A percentile compares a stretch with the other conserved stretches of the same genome.
Evolutionary conservation across 2,797 vertebrate species (phyloP).

Genomic region (Sternotherus odoratus): DNA sequence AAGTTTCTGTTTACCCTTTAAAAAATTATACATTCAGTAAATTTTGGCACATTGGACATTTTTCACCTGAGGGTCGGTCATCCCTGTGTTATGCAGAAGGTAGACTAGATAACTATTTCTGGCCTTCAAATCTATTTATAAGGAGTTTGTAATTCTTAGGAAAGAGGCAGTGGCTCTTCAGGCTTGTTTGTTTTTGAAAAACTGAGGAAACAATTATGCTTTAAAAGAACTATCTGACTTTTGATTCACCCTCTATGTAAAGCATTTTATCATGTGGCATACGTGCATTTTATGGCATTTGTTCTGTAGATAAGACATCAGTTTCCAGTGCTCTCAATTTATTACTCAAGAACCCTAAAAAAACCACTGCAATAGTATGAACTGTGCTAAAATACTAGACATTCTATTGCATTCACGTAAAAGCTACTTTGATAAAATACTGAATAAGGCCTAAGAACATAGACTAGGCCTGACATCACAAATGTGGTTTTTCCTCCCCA

Average conservation of each 20-base stretch:
- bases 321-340: constrained; percentile 1
- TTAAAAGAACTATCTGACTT: neutral
- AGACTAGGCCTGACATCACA: fast-evolving
- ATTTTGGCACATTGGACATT: neutral
- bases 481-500: neutral
- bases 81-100: neutral
- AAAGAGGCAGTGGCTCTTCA: neutral
- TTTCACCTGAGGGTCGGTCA: neutral
- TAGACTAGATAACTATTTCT: neutral
- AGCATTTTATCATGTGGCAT: neutral
- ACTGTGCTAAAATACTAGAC: neutral
- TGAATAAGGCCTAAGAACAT: constrained; percentile 31
- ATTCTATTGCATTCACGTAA: constrained; percentile 1
- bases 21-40: fast-evolving
- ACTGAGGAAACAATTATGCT: neutral
- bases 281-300: neutral
- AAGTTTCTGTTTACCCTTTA: neutral
- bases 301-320: neutral
- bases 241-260: neutral
- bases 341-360: constrained; percentile 26
- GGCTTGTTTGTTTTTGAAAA: neutral
- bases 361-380: neutral
- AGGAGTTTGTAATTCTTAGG: neutral
- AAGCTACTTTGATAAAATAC: constrained; percentile 11
- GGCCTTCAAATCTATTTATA: constrained; percentile 11